Conservation (phyloP, 1,140 invertebrate species). For the Thaumatotibia leucotreta region DNA sequence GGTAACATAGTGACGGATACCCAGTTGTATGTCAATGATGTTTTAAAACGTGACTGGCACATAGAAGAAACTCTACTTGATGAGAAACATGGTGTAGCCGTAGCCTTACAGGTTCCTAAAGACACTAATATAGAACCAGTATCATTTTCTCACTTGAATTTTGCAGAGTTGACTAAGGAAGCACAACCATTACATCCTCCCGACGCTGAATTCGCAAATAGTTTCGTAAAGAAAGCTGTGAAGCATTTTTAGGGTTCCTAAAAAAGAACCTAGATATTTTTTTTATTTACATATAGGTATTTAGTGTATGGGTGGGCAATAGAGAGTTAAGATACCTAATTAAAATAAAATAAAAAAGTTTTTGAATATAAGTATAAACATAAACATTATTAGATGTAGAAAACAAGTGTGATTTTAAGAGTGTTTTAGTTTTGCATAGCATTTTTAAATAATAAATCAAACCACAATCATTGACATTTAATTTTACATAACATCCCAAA, state of each 20-base stretch:
- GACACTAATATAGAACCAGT: constrained; percentile 21
- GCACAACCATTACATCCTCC: constrained; percentile 70
- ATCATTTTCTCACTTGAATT: constrained; percentile 71
- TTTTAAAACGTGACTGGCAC: constrained; percentile 81
- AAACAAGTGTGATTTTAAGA: constrained; percentile 60
- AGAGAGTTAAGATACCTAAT: too few relatives aligned
- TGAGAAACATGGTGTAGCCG: constrained; percentile 86
- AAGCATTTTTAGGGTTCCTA: constrained; percentile 48
- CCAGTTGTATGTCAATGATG: constrained; percentile 80
- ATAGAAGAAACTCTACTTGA: constrained; percentile 94
- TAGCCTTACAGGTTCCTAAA: constrained; percentile 78
- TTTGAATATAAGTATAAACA: too few relatives aligned
- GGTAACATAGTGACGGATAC: constrained; percentile 81
- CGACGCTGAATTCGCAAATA: constrained; percentile 77
- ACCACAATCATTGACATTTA: not conserved
- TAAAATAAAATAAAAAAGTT: too few relatives aligned
- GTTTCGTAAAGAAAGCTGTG: constrained; percentile 73
- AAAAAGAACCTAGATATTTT: too few relatives aligned
- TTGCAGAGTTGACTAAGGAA: constrained; percentile 78
- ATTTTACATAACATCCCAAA: constrained; percentile 23
- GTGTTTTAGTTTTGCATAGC: not conserved
- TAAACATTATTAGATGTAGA: too few relatives aligned
- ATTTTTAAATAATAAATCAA: not conserved
- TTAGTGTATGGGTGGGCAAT: too few relatives aligned
- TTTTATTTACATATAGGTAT: too few relatives aligned